Percentiles rank a stretch among this genome's conserved stretches.
Evolutionary conservation across 1,140 invertebrate species (phyloP).

Genomic region (Caenorhabditis tropicalis): DNA sequence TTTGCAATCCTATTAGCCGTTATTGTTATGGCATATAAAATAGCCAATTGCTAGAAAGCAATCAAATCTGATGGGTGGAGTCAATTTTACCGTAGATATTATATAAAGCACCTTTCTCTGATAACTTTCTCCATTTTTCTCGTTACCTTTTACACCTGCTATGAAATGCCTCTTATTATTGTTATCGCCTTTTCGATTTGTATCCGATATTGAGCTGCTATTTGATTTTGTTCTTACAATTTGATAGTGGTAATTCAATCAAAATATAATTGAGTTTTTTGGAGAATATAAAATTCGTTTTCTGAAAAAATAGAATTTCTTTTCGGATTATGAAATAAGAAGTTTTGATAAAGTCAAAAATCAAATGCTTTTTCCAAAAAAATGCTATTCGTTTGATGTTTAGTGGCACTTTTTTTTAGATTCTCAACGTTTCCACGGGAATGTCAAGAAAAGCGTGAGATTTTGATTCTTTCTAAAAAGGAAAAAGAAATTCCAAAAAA

Average conservation of each 20-base stretch:
- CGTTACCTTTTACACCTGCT: slow-evolving; percentile 5
- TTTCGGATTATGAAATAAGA: too few relatives aligned
- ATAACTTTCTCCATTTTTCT: background rate
- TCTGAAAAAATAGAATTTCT: background rate
- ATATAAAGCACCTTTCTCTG: background rate
- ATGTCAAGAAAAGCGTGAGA: too few relatives aligned
- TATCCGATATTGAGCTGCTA: background rate
- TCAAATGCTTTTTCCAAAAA: too few relatives aligned
- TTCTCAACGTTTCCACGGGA: too few relatives aligned
- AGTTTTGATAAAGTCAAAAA: too few relatives aligned
- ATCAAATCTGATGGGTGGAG: background rate
- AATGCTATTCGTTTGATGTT: too few relatives aligned
- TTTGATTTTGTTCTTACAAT: background rate
- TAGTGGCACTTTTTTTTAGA: too few relatives aligned
- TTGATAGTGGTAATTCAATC: background rate
- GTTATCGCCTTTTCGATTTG: background rate
- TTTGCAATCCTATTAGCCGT: background rate
- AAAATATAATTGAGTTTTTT: background rate
- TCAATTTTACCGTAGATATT: background rate
- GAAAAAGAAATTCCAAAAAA: too few relatives aligned
- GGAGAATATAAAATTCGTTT: background rate
- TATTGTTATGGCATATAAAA: background rate
- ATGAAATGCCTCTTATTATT: background rate
- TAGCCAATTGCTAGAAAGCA: background rate
- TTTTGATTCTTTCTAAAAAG: too few relatives aligned